Percentiles rank a stretch among this genome's conserved stretches.
These are phyloP conservation scores for Amblyjoppa proteus DNA, from an alignment of 2,888 invertebrate genomes.

Conservation along the genomic window DNA sequence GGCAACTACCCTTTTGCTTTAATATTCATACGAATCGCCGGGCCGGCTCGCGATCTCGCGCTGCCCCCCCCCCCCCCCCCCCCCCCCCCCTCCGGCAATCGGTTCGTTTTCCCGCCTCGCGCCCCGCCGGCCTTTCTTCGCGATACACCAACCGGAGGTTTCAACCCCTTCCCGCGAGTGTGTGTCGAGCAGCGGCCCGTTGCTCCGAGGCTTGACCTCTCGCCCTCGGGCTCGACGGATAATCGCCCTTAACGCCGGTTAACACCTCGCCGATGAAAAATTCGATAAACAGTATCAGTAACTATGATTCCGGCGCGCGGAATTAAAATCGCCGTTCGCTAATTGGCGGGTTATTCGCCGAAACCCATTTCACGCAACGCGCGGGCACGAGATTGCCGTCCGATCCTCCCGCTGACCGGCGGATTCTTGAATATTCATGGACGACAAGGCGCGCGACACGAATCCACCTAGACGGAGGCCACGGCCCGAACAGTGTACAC, in stretches of 20 bases:
- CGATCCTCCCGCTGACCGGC: not conserved
- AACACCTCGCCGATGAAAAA: conserved; percentile 7
- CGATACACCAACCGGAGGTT: not conserved
- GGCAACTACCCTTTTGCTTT: conserved; percentile 57
- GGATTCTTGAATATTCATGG: not conserved
- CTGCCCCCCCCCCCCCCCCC: not conserved
- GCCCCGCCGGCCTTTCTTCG: not conserved
- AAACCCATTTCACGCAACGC: not conserved
- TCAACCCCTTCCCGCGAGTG: not conserved
- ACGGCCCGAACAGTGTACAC: not conserved
- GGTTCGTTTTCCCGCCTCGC: conserved; percentile 2
- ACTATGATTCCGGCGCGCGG: not conserved
- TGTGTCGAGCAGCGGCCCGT: not conserved
- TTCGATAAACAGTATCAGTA: not conserved
- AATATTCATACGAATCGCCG: conserved; percentile 68
- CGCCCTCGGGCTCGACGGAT: conserved; percentile 39
- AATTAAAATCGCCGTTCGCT: conserved; percentile 29
- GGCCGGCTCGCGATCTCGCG: conserved; percentile 54
- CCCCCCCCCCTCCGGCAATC: not conserved
- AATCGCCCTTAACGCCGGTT: conserved; percentile 49
- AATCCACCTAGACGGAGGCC: not conserved
- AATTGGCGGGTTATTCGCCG: conserved; percentile 31
- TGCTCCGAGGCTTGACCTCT: not conserved
- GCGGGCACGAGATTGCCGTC: not conserved
- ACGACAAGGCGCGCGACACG: not conserved